Evolutionary conservation across 2,888 invertebrate genomes (phyloP).

Genomic region (Caenorhabditis sp.): DNA sequence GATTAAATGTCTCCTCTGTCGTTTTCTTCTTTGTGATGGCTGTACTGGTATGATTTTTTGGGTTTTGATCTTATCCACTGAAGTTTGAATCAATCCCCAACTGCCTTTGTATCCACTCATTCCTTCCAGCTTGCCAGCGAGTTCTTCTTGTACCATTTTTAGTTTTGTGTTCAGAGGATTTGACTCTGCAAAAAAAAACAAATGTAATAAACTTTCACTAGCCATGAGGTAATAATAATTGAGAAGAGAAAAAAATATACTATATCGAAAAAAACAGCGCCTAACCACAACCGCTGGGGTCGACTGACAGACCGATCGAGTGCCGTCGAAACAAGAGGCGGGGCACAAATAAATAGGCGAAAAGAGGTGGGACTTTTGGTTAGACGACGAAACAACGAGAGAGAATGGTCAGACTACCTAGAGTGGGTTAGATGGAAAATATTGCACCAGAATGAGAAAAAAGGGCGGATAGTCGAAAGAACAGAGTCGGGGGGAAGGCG

Average conservation of each 20-base stretch:
- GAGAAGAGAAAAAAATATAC: background rate
- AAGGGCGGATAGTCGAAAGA: slow-evolving; percentile 1
- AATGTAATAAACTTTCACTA: background rate
- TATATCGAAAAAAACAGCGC: background rate
- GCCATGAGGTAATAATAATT: background rate
- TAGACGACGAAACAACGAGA: background rate
- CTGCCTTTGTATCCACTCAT: slow-evolving; percentile 23
- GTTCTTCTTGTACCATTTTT: background rate
- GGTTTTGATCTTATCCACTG: slow-evolving; percentile 29
- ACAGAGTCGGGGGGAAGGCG: background rate
- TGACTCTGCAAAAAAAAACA: background rate
- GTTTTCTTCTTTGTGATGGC: slow-evolving; percentile 14
- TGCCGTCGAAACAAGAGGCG: slow-evolving; percentile 31
- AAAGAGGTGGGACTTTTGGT: slow-evolving; percentile 32
- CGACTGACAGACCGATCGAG: slow-evolving; percentile 33
- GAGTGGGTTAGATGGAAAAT: slow-evolving; percentile 1
- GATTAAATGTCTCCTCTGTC: slow-evolving; percentile 26
- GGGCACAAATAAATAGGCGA: slow-evolving; percentile 39
- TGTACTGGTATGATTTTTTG: slow-evolving; percentile 27
- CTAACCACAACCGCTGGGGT: background rate
- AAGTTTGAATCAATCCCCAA: slow-evolving; percentile 27
- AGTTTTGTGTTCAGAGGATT: background rate
- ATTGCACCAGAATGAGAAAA: slow-evolving; percentile 5
- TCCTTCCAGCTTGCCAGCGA: slow-evolving; percentile 1
- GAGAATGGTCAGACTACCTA: slow-evolving; percentile 14